These are phyloP conservation scores for Trypoxylus dichotomus DNA, from an alignment of 1,140 invertebrate genomes.

Conservation along the genomic window DNA sequence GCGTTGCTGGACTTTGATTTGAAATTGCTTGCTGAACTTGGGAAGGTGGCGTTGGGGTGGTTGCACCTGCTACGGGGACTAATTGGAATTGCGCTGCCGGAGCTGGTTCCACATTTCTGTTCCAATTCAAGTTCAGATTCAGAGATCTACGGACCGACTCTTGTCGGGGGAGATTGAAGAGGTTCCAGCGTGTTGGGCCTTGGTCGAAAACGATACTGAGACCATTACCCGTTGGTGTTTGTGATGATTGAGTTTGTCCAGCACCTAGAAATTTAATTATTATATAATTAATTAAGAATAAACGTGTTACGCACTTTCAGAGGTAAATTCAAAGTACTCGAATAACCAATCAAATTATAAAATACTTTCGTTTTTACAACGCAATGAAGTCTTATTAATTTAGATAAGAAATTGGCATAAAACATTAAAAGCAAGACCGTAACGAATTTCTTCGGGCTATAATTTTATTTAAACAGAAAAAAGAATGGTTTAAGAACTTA, in stretches of 20 bases:
- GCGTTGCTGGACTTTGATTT: background rate
- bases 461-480: background rate
- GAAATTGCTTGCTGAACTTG: background rate
- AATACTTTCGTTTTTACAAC: too few species aligned
- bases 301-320: too few species aligned
- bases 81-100: background rate
- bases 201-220: constrained; percentile 1
- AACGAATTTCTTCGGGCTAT: background rate
- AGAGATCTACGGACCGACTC: constrained; percentile 18
- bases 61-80: background rate
- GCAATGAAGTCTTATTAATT: too few species aligned
- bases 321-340: too few species aligned
- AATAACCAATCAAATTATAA: too few species aligned
- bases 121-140: constrained; percentile 27
- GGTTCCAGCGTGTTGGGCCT: constrained; percentile 18
- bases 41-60: background rate
- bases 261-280: background rate
- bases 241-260: background rate
- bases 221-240: background rate
- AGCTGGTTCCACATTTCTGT: constrained; percentile 17
- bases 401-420: too few species aligned
- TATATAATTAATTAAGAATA: too few species aligned
- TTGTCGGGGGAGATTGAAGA: background rate
- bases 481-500: background rate
- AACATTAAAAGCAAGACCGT: background rate